These are phyloP conservation scores for Horisme vitalbata DNA, from an alignment of 2,888 invertebrate genomes.

Conservation along the genomic window DNA sequence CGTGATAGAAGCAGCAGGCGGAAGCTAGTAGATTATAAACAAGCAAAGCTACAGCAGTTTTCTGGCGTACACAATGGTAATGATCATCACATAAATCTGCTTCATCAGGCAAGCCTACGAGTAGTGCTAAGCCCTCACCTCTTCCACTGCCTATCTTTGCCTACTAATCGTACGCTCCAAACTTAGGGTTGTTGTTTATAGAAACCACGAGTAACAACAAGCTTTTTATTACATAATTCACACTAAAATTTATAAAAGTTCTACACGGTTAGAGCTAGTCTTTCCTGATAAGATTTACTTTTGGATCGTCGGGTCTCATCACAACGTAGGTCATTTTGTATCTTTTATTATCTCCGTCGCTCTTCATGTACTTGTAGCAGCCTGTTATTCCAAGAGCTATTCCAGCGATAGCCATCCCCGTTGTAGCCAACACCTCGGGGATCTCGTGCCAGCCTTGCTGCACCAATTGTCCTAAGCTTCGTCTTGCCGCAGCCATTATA, in stretches of 20 bases:
- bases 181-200: background rate
- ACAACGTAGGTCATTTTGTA: constrained; percentile 85
- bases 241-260: constrained; percentile 33
- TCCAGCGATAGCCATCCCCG: constrained; percentile 83
- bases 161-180: background rate
- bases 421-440: constrained; percentile 86
- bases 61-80: too few species aligned
- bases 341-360: constrained; percentile 86
- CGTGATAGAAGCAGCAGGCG: too few species aligned
- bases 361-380: constrained; percentile 73
- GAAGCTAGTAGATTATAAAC: too few species aligned
- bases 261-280: constrained; percentile 55
- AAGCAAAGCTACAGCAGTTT: too few species aligned
- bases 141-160: too few species aligned
- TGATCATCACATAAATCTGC: too few species aligned
- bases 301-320: constrained; percentile 87
- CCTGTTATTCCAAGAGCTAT: constrained; percentile 74
- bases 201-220: constrained; percentile 35
- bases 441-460: constrained; percentile 85
- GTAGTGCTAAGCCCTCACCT: too few species aligned
- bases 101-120: too few species aligned
- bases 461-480: constrained; percentile 61
- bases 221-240: constrained; percentile 73
- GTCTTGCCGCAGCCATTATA: constrained; percentile 64
- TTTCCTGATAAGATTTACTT: constrained; percentile 78